A percentile compares a stretch with the other conserved stretches of the same genome.
Evolutionary conservation across 2,113 vertebrate genomes (phyloP).

Genomic region (Formicarius rufipectus): DNA sequence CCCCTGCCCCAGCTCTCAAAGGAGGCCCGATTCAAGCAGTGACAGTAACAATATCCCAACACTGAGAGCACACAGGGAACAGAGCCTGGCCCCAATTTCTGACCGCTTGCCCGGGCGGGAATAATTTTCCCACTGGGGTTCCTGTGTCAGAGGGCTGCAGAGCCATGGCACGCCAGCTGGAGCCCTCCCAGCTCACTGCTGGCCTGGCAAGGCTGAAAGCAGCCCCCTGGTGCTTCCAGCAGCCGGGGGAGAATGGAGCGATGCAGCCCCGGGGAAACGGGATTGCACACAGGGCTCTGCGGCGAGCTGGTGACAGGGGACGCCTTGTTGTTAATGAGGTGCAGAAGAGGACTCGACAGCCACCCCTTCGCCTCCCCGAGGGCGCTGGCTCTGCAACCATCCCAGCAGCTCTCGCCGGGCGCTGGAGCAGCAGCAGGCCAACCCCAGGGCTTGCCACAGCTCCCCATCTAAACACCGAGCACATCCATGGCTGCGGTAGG

Average conservation of each 20-base stretch:
- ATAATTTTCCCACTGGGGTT: not conserved
- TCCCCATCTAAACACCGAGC: rapidly evolving
- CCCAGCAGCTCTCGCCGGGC: not conserved
- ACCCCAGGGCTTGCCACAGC: not conserved
- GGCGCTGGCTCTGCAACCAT: rapidly evolving
- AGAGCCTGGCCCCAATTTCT: constrained; percentile 1
- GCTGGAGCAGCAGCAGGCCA: not conserved
- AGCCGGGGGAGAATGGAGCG: not conserved
- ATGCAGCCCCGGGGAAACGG: rapidly evolving
- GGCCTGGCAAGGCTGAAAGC: not conserved
- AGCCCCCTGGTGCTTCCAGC: not conserved
- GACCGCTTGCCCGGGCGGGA: not conserved
- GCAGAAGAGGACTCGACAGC: not conserved
- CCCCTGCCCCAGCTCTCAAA: not conserved
- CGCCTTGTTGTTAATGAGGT: not conserved
- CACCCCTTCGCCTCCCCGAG: not conserved
- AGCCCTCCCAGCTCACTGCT: not conserved
- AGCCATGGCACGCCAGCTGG: not conserved
- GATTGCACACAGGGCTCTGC: not conserved
- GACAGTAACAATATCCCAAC: not conserved
- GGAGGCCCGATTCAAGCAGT: not conserved
- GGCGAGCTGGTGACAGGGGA: not conserved
- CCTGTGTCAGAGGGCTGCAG: not conserved
- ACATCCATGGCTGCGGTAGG: not conserved
- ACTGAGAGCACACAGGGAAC: not conserved